These are phyloP conservation scores for Eristalis tenax DNA, from an alignment of 2,888 invertebrate genomes.

Conservation along the genomic window DNA sequence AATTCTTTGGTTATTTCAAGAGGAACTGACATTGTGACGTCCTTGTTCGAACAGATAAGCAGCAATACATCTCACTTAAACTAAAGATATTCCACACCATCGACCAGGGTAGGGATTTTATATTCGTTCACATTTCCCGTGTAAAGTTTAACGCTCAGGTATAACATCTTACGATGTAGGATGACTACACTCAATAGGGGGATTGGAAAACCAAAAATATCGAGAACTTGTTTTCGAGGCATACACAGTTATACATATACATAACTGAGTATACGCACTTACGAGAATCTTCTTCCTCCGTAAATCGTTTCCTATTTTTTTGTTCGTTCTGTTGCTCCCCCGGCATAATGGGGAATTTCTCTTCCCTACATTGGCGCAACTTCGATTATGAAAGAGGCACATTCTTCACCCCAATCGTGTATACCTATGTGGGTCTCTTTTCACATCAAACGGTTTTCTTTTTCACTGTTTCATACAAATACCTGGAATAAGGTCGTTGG, in stretches of 20 bases:
- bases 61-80: too few relatives aligned
- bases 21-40: too few relatives aligned
- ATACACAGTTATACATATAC: neutral
- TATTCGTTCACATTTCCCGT: too few relatives aligned
- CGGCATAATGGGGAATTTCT: neutral
- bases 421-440: slow-evolving; percentile 25
- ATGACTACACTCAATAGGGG: neutral
- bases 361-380: slow-evolving; percentile 57
- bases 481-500: slow-evolving; percentile 29
- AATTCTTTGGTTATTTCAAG: too few relatives aligned
- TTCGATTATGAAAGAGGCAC: slow-evolving; percentile 62
- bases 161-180: neutral
- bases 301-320: slow-evolving; percentile 24
- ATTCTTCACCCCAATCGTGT: slow-evolving; percentile 38
- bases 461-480: slow-evolving; percentile 9
- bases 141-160: slow-evolving; percentile 12
- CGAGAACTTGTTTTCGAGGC: slow-evolving; percentile 15
- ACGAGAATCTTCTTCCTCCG: neutral
- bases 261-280: neutral
- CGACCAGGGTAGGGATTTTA: too few relatives aligned
- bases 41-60: too few relatives aligned
- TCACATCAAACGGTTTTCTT: slow-evolving; percentile 15
- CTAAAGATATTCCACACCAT: too few relatives aligned
- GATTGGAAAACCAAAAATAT: slow-evolving; percentile 3
- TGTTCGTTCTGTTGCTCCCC: slow-evolving; percentile 26